Conservation (phyloP, 2,888 invertebrate genomes). For the Aplocera efformata region DNA sequence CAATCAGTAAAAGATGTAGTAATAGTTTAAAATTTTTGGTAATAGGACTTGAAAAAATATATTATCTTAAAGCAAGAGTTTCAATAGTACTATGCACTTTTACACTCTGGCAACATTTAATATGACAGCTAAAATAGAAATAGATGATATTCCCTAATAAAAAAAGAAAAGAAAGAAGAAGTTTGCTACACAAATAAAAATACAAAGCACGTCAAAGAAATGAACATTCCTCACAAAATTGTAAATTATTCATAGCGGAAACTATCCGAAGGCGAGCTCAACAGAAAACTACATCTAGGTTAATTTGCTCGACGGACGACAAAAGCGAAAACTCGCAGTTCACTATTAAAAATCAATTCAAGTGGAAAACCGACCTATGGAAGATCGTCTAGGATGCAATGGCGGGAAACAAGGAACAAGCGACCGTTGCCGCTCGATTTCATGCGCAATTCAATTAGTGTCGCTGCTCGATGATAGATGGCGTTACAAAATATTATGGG, state of each 20-base stretch:
- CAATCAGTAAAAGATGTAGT: too few species aligned
- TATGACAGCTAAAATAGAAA: background rate
- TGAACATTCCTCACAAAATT: constrained; percentile 29
- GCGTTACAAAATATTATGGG: constrained; percentile 36
- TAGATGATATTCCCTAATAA: constrained; percentile 10
- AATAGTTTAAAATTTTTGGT: too few species aligned
- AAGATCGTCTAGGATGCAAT: constrained; percentile 61
- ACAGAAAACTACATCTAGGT: constrained; percentile 58
- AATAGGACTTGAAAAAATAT: too few species aligned
- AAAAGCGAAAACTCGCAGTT: constrained; percentile 69
- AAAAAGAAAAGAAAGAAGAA: constrained; percentile 18
- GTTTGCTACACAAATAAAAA: constrained; percentile 8
- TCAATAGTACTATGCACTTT: too few species aligned
- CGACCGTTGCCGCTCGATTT: constrained; percentile 78
- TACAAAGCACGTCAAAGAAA: constrained; percentile 20
- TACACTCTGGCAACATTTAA: too few species aligned
- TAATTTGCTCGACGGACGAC: constrained; percentile 61
- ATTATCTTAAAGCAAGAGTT: too few species aligned
- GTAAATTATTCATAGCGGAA: constrained; percentile 32
- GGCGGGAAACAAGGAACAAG: constrained; percentile 69
- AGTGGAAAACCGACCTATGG: constrained; percentile 72
- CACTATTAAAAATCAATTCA: constrained; percentile 77
- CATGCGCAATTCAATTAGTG: constrained; percentile 78
- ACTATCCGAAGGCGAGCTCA: constrained; percentile 32
- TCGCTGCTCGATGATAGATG: constrained; percentile 66